phyloP scores from a whole-genome alignment of 2,888 invertebrate genomes.

The Petrophora chlorosata region DNA sequence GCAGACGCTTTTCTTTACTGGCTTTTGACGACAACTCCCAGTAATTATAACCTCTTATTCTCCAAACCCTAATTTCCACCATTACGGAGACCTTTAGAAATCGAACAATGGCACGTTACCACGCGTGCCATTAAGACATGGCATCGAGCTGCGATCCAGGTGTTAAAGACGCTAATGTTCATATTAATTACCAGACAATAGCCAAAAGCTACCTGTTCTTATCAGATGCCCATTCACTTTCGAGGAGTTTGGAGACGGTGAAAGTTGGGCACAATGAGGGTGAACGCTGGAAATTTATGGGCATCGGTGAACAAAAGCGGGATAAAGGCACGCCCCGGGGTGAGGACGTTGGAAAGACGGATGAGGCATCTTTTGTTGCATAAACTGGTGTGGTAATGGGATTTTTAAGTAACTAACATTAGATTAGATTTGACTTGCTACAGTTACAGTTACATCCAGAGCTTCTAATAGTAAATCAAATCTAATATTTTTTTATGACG shows the following conservation, averaged over 20 bases:
- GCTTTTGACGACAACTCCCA: too few relatives aligned
- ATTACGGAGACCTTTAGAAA: constrained; percentile 31
- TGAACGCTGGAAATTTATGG: constrained; percentile 21
- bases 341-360: not conserved
- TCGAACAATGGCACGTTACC: constrained; percentile 38
- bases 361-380: constrained; percentile 4
- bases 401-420: not conserved
- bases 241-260: constrained; percentile 41
- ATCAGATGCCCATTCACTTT: constrained; percentile 58
- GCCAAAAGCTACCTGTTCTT: constrained; percentile 49
- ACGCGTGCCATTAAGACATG: constrained; percentile 41
- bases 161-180: constrained; percentile 67
- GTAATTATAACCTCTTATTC: constrained; percentile 15
- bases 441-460: too few relatives aligned
- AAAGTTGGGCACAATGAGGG: constrained; percentile 49
- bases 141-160: constrained; percentile 42
- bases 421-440: too few relatives aligned
- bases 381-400: not conserved
- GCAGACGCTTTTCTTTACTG: too few relatives aligned
- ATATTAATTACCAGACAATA: constrained; percentile 77
- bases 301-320: constrained; percentile 22
- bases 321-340: constrained; percentile 17
- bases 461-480: too few relatives aligned
- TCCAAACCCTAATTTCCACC: constrained; percentile 16
- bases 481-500: too few relatives aligned